phyloP scores from a whole-genome alignment of 2,888 invertebrate species.

The Troglohyphantes excavatus region DNA sequence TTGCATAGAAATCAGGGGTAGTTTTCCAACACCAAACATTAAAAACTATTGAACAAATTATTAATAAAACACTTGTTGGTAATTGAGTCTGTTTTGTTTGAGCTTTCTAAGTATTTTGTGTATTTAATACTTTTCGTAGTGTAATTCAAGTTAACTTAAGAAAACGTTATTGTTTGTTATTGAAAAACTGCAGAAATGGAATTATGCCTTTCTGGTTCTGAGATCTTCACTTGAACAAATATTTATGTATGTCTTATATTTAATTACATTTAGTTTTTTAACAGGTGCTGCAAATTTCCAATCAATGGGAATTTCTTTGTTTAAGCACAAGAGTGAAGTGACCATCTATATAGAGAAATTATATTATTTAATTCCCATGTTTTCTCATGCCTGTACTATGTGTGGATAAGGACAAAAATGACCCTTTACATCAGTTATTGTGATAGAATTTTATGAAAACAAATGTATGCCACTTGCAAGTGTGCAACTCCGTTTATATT shows the following conservation, averaged over 20 bases:
- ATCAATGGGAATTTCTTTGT: conserved; percentile 9
- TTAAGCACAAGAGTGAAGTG: conserved; percentile 13
- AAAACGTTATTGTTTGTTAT: neutral
- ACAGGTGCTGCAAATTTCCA: conserved; percentile 42
- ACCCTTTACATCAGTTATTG: conserved; percentile 39
- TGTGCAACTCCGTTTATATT: conserved; percentile 39
- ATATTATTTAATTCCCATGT: conserved; percentile 12
- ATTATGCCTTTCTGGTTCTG: no score
- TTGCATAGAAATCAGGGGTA: no score
- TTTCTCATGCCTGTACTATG: conserved; percentile 9
- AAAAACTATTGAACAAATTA: no score
- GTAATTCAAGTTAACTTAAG: no score
- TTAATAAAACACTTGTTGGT: no score
- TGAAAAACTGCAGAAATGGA: neutral
- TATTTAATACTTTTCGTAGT: no score
- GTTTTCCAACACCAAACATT: no score
- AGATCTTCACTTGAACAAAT: no score
- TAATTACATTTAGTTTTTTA: neutral
- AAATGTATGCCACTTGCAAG: conserved; percentile 30
- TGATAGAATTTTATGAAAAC: conserved; percentile 42
- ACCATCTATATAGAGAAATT: conserved; percentile 15
- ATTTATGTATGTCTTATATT: neutral
- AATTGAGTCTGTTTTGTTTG: no score
- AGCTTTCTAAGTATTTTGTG: no score
- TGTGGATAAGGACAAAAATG: conserved; percentile 3